Evolutionary conservation across 2,797 vertebrate species (phyloP).

Genomic region (Fringilla coelebs): DNA sequence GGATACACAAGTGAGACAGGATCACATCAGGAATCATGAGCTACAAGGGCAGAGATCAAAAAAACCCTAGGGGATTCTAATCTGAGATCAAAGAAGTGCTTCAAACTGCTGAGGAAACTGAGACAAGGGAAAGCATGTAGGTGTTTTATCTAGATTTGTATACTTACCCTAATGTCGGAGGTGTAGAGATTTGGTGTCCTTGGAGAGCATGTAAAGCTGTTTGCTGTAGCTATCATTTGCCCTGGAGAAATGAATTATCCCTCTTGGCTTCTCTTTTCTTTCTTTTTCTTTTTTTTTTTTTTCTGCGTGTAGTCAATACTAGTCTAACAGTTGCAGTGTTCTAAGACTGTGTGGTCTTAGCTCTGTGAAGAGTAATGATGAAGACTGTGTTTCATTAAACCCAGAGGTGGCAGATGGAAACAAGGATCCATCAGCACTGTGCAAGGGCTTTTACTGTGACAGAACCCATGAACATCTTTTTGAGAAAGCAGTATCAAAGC

Average conservation of each 20-base stretch:
- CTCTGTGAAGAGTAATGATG: background rate
- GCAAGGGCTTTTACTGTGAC: background rate
- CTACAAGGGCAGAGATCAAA: constrained; percentile 35
- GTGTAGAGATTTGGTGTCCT: background rate
- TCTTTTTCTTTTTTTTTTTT: no score
- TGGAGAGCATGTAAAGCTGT: background rate
- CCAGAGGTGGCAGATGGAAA: background rate
- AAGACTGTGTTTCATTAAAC: background rate
- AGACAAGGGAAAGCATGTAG: constrained; percentile 35
- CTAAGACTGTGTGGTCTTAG: background rate
- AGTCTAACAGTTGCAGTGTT: background rate
- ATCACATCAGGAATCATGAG: constrained; percentile 6
- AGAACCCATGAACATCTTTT: background rate
- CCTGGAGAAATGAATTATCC: background rate
- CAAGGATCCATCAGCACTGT: background rate
- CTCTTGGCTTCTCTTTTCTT: background rate
- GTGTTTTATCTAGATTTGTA: constrained; percentile 33
- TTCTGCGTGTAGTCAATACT: background rate
- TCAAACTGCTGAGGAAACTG: constrained; percentile 42
- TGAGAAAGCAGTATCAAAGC: background rate
- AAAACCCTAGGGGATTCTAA: constrained; percentile 2
- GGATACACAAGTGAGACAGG: background rate
- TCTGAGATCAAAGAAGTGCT: constrained; percentile 45
- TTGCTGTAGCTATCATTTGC: background rate
- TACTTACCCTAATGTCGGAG: background rate